These are phyloP conservation scores for Apeltes quadracus DNA, from an alignment of 2,113 vertebrate genomes.

Conservation along the genomic window DNA sequence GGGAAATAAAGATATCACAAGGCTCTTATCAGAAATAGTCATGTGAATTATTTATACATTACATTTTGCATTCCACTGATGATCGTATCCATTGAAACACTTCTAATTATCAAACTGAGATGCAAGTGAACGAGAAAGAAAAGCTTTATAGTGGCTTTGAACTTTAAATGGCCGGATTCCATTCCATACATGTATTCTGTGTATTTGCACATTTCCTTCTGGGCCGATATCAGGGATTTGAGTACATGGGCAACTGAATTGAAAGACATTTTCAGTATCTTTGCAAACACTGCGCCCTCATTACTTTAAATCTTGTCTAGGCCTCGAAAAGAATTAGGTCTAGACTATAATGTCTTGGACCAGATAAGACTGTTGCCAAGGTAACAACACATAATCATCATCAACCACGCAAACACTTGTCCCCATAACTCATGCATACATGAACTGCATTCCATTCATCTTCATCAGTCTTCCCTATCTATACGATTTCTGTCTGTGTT, in stretches of 20 bases:
- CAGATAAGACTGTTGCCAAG: conserved; percentile 51
- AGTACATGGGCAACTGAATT: background rate
- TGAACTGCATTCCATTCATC: conserved; percentile 35
- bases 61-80: conserved; percentile 1
- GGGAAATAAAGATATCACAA: background rate
- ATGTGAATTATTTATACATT: conserved; percentile 11
- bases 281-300: background rate
- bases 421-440: conserved; percentile 16
- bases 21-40: background rate
- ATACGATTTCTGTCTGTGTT: background rate
- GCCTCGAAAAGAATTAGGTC: conserved; percentile 15
- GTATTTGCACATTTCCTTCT: background rate
- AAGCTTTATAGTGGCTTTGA: background rate
- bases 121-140: background rate
- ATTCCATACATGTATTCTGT: background rate
- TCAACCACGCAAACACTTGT: conserved; percentile 2
- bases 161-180: background rate
- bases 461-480: background rate
- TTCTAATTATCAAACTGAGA: background rate
- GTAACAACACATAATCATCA: conserved; percentile 51
- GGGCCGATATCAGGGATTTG: background rate
- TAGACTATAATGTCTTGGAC: conserved; percentile 28
- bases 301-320: conserved; percentile 9
- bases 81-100: background rate
- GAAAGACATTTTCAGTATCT: conserved; percentile 1